Percentiles rank a stretch among this genome's conserved stretches.
phyloP scores from a whole-genome alignment of 2,113 vertebrate genomes.

The Casuarius casuarius region DNA sequence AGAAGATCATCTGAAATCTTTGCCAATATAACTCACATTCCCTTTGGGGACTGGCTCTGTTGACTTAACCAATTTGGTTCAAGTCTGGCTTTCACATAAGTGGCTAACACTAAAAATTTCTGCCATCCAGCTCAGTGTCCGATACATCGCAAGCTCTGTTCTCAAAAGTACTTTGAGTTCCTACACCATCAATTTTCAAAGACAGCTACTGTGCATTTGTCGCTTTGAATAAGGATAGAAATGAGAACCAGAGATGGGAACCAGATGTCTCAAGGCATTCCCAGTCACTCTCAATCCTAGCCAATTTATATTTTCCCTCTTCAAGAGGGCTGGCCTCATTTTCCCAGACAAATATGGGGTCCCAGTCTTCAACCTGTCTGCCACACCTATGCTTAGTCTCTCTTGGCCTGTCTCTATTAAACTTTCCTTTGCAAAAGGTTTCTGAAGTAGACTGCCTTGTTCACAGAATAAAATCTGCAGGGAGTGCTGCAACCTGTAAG shows the following conservation, averaged over 20 bases:
- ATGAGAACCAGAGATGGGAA: constrained; percentile 70
- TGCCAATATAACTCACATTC: constrained; percentile 9
- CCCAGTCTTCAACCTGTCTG: background rate
- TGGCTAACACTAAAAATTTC: constrained; percentile 59
- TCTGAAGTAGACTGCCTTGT: background rate
- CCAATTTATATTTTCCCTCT: constrained; percentile 51
- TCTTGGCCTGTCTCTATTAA: background rate
- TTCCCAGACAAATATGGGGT: background rate
- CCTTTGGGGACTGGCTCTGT: constrained; percentile 2
- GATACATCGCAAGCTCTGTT: constrained; percentile 41
- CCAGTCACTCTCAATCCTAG: constrained; percentile 35
- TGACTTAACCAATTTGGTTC: constrained; percentile 64
- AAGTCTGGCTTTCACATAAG: constrained; percentile 53
- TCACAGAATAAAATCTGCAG: background rate
- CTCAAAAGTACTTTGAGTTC: constrained; percentile 41
- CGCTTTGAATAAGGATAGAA: constrained; percentile 69
- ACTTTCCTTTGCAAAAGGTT: background rate
- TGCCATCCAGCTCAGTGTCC: background rate
- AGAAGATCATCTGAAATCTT: constrained; percentile 44
- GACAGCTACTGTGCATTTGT: constrained; percentile 67
- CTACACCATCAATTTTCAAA: constrained; percentile 63
- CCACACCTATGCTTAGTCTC: background rate
- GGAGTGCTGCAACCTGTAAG: background rate
- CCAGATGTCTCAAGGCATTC: constrained; percentile 69
- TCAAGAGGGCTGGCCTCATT: background rate